Evolutionary conservation across 2,797 vertebrate species (phyloP).

Genomic region (Neomorphus geoffroyi): DNA sequence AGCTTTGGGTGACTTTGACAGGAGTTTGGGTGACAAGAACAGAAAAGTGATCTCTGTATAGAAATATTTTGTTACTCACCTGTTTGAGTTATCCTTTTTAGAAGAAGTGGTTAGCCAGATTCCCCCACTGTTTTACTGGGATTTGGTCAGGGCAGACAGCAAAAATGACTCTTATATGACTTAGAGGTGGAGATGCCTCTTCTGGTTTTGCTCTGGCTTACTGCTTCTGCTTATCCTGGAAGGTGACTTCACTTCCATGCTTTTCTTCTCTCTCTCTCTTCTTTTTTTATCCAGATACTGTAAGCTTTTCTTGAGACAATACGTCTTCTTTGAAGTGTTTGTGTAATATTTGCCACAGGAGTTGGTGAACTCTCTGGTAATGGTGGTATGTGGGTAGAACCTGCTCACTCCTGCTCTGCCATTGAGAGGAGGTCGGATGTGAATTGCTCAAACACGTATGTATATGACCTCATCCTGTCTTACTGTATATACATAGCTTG

Average conservation of each 20-base stretch:
- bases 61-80: not conserved
- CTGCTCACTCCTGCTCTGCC: not conserved
- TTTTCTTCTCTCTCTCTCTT: not conserved
- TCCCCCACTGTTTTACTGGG: not conserved
- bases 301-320: not conserved
- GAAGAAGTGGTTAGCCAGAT: not conserved
- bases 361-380: not conserved
- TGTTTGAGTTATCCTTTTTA: not conserved
- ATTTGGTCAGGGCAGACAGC: not conserved
- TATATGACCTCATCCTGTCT: not conserved
- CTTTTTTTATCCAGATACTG: not conserved
- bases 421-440: not conserved
- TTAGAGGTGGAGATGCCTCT: not conserved
- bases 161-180: not conserved
- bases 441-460: not conserved
- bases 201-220: not conserved
- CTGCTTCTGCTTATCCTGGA: accelerated
- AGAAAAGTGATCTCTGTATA: not conserved
- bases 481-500: not conserved
- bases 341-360: not conserved
- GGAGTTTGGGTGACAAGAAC: not conserved
- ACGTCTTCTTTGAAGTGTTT: not conserved
- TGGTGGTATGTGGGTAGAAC: not conserved
- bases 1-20: not conserved
- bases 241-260: not conserved